A percentile compares a stretch with the other conserved stretches of the same genome.
These are phyloP conservation scores for Epistrophe grossulariae DNA, from an alignment of 2,888 invertebrate species.

Conservation along the genomic window DNA sequence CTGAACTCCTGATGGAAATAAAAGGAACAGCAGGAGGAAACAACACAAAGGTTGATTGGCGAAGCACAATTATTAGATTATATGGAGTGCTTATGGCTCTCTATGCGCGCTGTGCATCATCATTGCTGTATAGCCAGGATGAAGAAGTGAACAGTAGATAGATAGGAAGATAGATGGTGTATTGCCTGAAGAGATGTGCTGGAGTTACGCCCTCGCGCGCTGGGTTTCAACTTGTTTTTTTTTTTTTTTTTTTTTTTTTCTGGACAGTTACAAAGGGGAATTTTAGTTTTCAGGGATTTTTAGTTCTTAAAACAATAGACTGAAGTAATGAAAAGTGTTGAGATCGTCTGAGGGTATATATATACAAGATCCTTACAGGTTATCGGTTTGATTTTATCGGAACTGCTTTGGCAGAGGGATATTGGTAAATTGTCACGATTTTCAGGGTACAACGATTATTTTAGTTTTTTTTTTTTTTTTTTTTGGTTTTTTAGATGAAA, in stretches of 20 bases:
- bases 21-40: conserved; percentile 37
- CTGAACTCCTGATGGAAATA: conserved; percentile 2
- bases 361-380: conserved; percentile 42
- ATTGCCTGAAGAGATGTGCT: conserved; percentile 57
- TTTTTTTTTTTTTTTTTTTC: conserved; percentile 4
- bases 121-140: neutral
- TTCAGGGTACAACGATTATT: conserved; percentile 11
- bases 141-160: conserved; percentile 51
- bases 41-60: conserved; percentile 66
- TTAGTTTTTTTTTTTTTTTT: neutral
- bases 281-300: conserved; percentile 18
- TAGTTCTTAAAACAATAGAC: conserved; percentile 51
- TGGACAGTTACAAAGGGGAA: conserved; percentile 25
- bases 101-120: conserved; percentile 5
- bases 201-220: conserved; percentile 59
- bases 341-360: conserved; percentile 44
- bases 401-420: conserved; percentile 9
- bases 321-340: conserved; percentile 63
- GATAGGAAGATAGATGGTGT: conserved; percentile 55
- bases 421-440: conserved; percentile 67
- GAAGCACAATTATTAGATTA: conserved; percentile 74
- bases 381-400: conserved; percentile 63
- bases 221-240: conserved; percentile 6
- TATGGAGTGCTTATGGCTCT: conserved; percentile 72
- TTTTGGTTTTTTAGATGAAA: conserved; percentile 1